These are phyloP conservation scores for Petrophora chlorosata DNA, from an alignment of 2,888 invertebrate genomes.

Conservation along the genomic window DNA sequence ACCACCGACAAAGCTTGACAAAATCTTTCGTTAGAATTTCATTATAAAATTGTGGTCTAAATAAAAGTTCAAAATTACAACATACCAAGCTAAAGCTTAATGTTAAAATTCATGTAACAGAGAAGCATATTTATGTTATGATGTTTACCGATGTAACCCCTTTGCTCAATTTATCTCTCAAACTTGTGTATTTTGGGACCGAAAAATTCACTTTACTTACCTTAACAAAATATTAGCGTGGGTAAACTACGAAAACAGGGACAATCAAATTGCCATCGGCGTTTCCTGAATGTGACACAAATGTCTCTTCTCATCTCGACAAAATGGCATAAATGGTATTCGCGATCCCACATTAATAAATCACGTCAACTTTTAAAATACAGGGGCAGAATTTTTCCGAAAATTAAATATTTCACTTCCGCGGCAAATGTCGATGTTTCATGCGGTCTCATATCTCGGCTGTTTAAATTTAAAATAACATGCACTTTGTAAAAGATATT, in stretches of 20 bases:
- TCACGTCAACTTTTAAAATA: constrained; percentile 72
- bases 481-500: constrained; percentile 52
- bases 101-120: no score
- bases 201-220: background rate
- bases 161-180: no score
- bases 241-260: constrained; percentile 9
- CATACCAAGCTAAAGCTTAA: no score
- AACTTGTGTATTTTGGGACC: background rate
- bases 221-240: background rate
- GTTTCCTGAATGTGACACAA: constrained; percentile 43
- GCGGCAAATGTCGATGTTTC: constrained; percentile 67
- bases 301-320: constrained; percentile 58
- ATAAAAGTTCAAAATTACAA: no score
- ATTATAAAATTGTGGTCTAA: no score
- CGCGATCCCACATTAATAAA: constrained; percentile 70
- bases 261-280: constrained; percentile 43
- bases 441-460: constrained; percentile 63
- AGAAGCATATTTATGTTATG: no score
- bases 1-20: no score
- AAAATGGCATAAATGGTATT: constrained; percentile 68
- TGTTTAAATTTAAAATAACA: constrained; percentile 61
- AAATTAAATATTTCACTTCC: constrained; percentile 71
- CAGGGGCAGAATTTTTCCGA: constrained; percentile 60
- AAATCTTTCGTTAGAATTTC: no score
- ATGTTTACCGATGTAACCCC: no score